These are phyloP conservation scores for Temnothorax nylanderi DNA, from an alignment of 1,140 invertebrate genomes.

Conservation along the genomic window DNA sequence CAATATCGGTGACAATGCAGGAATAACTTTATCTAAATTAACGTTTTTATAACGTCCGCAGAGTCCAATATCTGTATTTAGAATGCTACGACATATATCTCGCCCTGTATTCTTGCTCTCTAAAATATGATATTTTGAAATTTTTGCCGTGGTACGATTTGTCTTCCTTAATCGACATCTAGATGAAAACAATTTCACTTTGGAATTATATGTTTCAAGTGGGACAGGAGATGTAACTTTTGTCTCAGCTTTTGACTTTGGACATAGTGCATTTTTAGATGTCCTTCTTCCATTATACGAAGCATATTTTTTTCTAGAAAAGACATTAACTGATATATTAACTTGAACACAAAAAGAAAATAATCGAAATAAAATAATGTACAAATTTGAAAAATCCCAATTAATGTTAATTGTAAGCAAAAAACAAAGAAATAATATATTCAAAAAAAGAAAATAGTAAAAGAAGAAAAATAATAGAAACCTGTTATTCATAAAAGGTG, in stretches of 20 bases:
- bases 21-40: not conserved
- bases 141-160: slow-evolving; percentile 19
- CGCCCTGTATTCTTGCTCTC: not conserved
- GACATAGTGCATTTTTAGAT: not conserved
- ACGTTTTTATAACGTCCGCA: not conserved
- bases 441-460: not conserved
- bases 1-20: slow-evolving; percentile 9
- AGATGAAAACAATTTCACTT: slow-evolving; percentile 27
- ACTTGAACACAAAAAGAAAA: not conserved
- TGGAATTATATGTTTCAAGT: not conserved
- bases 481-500: not conserved
- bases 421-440: not conserved
- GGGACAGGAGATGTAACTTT: not conserved
- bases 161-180: not conserved
- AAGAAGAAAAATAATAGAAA: not conserved
- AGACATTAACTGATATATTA: not conserved
- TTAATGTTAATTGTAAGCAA: not conserved
- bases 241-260: not conserved
- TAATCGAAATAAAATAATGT: not conserved
- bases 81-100: slow-evolving; percentile 10
- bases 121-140: slow-evolving; percentile 33
- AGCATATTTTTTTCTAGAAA: not conserved
- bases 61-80: slow-evolving; percentile 9
- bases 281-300: no score
- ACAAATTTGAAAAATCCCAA: not conserved